Percentiles rank a stretch among this genome's conserved stretches.
phyloP scores from a whole-genome alignment of 2,797 vertebrate species.

The Morus bassanus region DNA sequence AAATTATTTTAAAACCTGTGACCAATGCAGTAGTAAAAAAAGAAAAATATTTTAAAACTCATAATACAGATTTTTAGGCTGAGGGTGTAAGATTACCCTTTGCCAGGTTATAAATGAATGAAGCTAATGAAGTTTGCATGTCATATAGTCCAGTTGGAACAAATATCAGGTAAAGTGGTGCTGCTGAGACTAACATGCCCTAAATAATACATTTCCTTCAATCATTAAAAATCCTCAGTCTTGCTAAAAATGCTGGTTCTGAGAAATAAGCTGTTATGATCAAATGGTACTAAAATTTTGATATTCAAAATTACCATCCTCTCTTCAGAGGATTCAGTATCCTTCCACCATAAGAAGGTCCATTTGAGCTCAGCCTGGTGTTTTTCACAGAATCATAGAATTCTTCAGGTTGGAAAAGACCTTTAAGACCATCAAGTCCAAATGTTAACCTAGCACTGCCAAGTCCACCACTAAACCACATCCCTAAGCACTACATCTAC shows the following conservation, averaged over 20 bases:
- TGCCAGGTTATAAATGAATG: not conserved
- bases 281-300: not conserved
- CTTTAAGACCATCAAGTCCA: not conserved
- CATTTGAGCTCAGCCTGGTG: not conserved
- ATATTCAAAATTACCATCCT: not conserved
- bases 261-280: not conserved
- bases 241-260: not conserved
- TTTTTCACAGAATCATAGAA: not conserved
- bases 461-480: too few relatives aligned
- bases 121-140: not conserved
- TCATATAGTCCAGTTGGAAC: not conserved
- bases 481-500: too few relatives aligned
- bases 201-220: not conserved
- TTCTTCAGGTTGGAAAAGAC: not conserved
- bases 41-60: not conserved
- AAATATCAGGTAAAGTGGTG: not conserved
- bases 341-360: not conserved
- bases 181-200: not conserved
- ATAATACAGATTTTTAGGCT: not conserved
- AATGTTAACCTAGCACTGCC: not conserved
- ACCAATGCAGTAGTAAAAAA: not conserved
- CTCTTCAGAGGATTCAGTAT: not conserved
- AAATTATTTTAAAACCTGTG: not conserved
- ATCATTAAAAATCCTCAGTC: not conserved
- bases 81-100: not conserved